Base-by-base conservation (phyloP, 2,888 invertebrate genomes). In the Polyploca ridens region DNA sequence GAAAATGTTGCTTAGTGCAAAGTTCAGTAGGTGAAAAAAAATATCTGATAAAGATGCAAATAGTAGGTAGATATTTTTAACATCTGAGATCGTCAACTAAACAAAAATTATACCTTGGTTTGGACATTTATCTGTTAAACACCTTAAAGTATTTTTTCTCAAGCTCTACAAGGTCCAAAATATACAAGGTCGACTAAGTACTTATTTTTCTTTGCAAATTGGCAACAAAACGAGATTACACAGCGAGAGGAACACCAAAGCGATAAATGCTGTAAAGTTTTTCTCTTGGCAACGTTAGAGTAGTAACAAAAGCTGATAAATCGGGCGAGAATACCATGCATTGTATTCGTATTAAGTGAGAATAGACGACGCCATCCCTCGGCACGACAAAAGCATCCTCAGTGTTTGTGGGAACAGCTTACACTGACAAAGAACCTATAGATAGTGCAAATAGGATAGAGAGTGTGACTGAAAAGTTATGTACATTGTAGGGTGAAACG, bases 291-390 rank as follows among this genome's bases (percentile, higher is more conserved):
- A 77, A 74, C 75, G 74, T 72, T 66, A 73, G 72, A 72, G 70
- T 74, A 75, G 77, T 79, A 81, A 86, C 83, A 83, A 87, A 81
- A 82, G 84, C 76, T 79, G 79, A 83, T 87, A 88, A 87, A 88
- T 87, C 84, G 85, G 77, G 77, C 75, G 83, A 77, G 79, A 81
- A 80, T 78, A 77, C 80, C 80, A 77, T 79, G 87, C 86, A 88
- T 88, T 88, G 88, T 89, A 84, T 78, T 79, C 84, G 85, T 84
- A 89, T 87, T 88, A 88, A 82, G 84, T 83, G 87, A 79, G 83
- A 85, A 87, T 85, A 84, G 86, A 86, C 72, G 74, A 65, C 76
- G 78, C 74, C 68, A 73, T 82, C 79, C 79, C 78, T 74, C 72
- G 76, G 71, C 74, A 74, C 73, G 78, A 86, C 85, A 83, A 85